A percentile compares a stretch with the other conserved stretches of the same genome.
phyloP scores from a whole-genome alignment of 2,113 vertebrate genomes.

The Calidris pugnax region DNA sequence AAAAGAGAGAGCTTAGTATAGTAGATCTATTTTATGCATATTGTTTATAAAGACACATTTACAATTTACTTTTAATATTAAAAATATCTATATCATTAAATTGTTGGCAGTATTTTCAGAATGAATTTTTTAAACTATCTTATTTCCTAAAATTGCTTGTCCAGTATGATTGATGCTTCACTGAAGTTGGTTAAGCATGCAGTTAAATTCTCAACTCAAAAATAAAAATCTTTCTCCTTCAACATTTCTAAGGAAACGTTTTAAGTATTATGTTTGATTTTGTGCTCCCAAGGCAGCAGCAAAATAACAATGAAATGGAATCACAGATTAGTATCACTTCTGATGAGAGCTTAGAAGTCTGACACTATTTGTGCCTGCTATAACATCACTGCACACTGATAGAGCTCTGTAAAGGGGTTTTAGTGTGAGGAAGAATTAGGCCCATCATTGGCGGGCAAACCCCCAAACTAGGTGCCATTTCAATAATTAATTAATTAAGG shows the following conservation, averaged over 20 bases:
- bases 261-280: background rate
- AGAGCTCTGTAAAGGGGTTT: background rate
- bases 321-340: background rate
- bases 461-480: background rate
- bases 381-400: background rate
- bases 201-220: slow-evolving; percentile 26
- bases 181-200: slow-evolving; percentile 28
- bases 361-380: background rate
- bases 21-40: slow-evolving; percentile 85
- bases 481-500: too few relatives aligned
- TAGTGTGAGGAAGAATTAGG: background rate
- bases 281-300: slow-evolving; percentile 5
- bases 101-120: slow-evolving; percentile 66
- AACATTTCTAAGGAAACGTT: slow-evolving; percentile 35
- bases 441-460: background rate
- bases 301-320: background rate
- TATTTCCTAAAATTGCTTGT: slow-evolving; percentile 55
- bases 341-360: background rate
- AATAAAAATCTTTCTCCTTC: slow-evolving; percentile 48
- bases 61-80: slow-evolving; percentile 88
- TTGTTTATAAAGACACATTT: slow-evolving; percentile 87
- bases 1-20: slow-evolving; percentile 77
- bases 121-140: slow-evolving; percentile 39
- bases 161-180: slow-evolving; percentile 47
- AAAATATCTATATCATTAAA: slow-evolving; percentile 78